Conservation (phyloP, 2,888 invertebrate species). For the Julus scandinavius region DNA sequence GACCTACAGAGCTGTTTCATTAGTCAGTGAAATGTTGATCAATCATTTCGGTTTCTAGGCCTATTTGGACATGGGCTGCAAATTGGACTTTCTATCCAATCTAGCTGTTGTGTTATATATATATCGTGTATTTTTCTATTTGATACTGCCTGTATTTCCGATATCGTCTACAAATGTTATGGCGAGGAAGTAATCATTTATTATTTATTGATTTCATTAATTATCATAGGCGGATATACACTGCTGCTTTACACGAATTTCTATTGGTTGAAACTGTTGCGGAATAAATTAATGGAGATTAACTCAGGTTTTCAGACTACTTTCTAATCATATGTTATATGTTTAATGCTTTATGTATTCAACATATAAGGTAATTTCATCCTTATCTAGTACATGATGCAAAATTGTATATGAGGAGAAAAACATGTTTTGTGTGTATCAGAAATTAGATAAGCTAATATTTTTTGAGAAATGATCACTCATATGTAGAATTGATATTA, state of each 20-base stretch:
- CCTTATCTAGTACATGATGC: no score
- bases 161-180: neutral
- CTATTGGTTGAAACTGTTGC: neutral
- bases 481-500: no score
- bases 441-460: no score
- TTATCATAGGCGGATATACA: neutral
- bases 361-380: no score
- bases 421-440: no score
- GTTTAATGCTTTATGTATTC: neutral
- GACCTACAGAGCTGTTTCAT: neutral
- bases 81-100: neutral
- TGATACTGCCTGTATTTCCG: neutral
- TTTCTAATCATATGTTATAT: neutral
- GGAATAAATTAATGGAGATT: neutral
- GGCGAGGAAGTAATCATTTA: conserved; percentile 1
- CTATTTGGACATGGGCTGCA: neutral
- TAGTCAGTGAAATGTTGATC: conserved; percentile 26
- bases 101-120: neutral
- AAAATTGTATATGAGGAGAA: no score
- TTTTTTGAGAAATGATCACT: no score
- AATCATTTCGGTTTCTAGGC: neutral
- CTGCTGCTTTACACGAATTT: neutral
- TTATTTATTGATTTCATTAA: conserved; percentile 32
- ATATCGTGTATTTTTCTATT: neutral
- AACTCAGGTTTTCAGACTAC: neutral